Conservation (phyloP, 37 sponge, comb jelly and placozoan genomes). For the Tethya wilhelma region DNA sequence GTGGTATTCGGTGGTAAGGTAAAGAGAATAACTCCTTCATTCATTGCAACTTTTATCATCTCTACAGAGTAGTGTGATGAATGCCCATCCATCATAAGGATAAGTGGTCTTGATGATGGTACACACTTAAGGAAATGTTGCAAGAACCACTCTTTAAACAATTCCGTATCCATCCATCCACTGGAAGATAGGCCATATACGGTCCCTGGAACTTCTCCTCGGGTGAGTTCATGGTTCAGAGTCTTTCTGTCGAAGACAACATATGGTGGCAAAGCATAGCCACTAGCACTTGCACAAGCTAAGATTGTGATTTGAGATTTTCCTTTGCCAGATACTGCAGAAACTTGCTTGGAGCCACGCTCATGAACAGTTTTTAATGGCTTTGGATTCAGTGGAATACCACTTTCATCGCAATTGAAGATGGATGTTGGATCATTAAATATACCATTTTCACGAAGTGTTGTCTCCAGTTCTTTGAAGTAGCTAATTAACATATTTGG, state of each 20-base stretch:
- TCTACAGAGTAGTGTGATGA: conserved; percentile 57
- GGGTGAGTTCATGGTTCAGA: not conserved
- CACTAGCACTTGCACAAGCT: too few species aligned
- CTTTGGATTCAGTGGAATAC: too few species aligned
- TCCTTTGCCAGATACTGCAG: too few species aligned
- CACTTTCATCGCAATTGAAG: too few species aligned
- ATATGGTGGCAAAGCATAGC: too few species aligned
- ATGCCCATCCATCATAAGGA: conserved; percentile 77
- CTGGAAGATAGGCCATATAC: conserved; percentile 49
- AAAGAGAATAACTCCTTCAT: conserved; percentile 35
- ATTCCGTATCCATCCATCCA: conserved; percentile 51
- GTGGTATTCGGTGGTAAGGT: conserved; percentile 72
- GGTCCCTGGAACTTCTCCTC: conserved; percentile 66
- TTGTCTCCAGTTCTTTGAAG: too few species aligned
- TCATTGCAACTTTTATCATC: conserved; percentile 36
- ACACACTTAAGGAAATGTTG: conserved; percentile 34
- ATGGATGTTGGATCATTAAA: too few species aligned
- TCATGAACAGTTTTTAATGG: too few species aligned
- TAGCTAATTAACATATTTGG: too few species aligned
- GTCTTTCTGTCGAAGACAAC: conserved; percentile 44
- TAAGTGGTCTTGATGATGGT: conserved; percentile 48
- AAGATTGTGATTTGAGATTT: too few species aligned
- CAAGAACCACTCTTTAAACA: conserved; percentile 53
- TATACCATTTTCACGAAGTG: too few species aligned
- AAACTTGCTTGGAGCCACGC: too few species aligned